Conservation (phyloP, 2,888 invertebrate species). For the Crossocerus cetratus region DNA sequence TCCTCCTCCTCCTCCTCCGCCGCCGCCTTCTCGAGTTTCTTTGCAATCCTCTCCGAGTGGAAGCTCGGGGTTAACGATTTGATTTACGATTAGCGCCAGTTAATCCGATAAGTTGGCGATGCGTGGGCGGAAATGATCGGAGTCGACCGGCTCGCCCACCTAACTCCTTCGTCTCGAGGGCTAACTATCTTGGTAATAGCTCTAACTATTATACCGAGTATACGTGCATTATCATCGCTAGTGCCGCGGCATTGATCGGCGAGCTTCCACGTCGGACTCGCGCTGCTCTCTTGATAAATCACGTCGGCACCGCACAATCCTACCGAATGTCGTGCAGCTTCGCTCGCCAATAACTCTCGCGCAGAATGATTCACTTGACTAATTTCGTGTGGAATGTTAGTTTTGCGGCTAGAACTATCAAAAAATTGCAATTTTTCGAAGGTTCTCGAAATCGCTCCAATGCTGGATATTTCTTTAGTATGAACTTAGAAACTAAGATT, state of each 20-base stretch:
- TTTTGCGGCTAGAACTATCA: too few species aligned
- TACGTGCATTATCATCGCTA: conserved; percentile 26
- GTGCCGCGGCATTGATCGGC: not conserved
- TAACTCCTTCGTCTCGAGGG: not conserved
- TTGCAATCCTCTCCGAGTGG: conserved; percentile 44
- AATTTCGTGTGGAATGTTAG: too few species aligned
- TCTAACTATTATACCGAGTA: not conserved
- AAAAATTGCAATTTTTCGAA: too few species aligned
- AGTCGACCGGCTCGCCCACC: conserved; percentile 47
- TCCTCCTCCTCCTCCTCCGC: not conserved
- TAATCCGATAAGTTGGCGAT: conserved; percentile 55
- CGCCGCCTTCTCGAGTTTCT: too few species aligned
- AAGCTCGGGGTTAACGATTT: conserved; percentile 25
- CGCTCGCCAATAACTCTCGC: not conserved
- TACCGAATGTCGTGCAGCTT: not conserved
- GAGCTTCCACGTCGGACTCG: not conserved
- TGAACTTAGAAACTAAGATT: too few species aligned
- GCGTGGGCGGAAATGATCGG: conserved; percentile 51
- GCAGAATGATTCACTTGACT: too few species aligned
- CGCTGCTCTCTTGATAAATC: not conserved
- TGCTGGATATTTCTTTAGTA: too few species aligned
- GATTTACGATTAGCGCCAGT: conserved; percentile 59
- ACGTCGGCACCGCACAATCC: not conserved
- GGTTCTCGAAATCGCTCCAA: too few species aligned
- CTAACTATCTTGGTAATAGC: not conserved